Evolutionary conservation across 2,797 vertebrate species (phyloP).

Genomic region (Paramormyrops hopkinsi): DNA sequence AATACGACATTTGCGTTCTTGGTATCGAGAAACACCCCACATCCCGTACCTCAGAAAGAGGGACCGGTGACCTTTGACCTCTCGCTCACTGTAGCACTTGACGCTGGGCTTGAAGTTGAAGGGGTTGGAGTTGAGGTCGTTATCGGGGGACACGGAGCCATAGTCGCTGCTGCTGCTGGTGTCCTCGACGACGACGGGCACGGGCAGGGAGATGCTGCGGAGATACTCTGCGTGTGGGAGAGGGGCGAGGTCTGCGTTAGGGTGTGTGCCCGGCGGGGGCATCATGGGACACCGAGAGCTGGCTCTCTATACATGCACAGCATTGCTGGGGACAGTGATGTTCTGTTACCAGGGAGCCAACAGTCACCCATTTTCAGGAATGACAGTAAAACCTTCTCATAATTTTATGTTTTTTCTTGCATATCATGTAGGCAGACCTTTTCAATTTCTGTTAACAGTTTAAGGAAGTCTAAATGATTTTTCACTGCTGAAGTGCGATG

Average conservation of each 20-base stretch:
- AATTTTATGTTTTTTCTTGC: neutral
- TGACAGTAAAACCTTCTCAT: neutral
- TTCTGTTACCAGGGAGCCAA: neutral
- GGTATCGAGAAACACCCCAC: neutral
- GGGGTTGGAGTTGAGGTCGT: constrained; percentile 86
- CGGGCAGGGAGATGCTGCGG: constrained; percentile 90
- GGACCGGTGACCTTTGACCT: constrained; percentile 77
- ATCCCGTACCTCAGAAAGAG: constrained; percentile 80
- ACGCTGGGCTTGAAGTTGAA: constrained; percentile 87
- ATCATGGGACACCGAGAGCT: neutral
- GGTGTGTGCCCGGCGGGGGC: neutral
- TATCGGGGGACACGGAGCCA: constrained; percentile 93
- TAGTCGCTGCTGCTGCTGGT: constrained; percentile 96
- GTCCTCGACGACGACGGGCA: constrained; percentile 94
- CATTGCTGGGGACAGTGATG: neutral
- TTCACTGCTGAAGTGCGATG: neutral
- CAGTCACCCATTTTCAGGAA: neutral
- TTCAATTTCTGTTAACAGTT: neutral
- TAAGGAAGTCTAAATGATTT: neutral
- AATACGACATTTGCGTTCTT: neutral
- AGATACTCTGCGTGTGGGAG: constrained; percentile 72
- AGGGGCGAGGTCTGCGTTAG: neutral
- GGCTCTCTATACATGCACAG: neutral
- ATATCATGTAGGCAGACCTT: neutral
- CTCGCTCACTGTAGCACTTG: constrained; percentile 88